Evolutionary conservation across 2,113 vertebrate genomes (phyloP).

Genomic region (Pedionomus torquatus): DNA sequence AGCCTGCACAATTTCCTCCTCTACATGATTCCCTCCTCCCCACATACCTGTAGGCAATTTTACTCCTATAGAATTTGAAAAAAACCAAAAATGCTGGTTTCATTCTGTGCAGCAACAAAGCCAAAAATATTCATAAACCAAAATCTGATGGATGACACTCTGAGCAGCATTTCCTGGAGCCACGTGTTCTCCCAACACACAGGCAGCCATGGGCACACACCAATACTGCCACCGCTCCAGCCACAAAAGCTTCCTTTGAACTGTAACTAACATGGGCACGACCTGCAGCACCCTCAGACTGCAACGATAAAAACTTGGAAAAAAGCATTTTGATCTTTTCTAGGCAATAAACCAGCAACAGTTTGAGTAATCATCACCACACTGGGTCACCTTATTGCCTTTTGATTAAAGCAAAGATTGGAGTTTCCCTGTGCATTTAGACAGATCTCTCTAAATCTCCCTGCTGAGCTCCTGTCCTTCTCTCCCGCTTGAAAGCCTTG

Average conservation of each 20-base stretch:
- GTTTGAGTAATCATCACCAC: rapidly evolving
- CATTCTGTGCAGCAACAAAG: neutral
- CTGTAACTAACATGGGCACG: neutral
- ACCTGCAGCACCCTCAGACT: neutral
- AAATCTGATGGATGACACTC: neutral
- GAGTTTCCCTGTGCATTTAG: rapidly evolving
- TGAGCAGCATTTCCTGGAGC: neutral
- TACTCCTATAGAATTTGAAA: neutral
- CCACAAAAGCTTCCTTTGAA: neutral
- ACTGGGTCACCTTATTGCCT: neutral
- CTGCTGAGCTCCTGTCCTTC: neutral
- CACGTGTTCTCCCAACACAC: rapidly evolving
- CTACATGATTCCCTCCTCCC: neutral
- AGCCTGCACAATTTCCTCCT: neutral
- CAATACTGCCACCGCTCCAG: neutral
- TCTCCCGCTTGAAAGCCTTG: neutral
- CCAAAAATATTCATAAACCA: neutral
- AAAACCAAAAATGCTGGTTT: neutral
- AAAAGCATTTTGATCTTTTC: neutral
- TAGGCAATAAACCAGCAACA: neutral
- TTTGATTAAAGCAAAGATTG: neutral
- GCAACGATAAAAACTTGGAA: neutral
- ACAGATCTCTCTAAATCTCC: neutral
- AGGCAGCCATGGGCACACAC: neutral
- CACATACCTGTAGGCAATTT: neutral